phyloP scores from a whole-genome alignment of 2,797 vertebrate genomes.

The Parauchenoglanis punctatus region DNA sequence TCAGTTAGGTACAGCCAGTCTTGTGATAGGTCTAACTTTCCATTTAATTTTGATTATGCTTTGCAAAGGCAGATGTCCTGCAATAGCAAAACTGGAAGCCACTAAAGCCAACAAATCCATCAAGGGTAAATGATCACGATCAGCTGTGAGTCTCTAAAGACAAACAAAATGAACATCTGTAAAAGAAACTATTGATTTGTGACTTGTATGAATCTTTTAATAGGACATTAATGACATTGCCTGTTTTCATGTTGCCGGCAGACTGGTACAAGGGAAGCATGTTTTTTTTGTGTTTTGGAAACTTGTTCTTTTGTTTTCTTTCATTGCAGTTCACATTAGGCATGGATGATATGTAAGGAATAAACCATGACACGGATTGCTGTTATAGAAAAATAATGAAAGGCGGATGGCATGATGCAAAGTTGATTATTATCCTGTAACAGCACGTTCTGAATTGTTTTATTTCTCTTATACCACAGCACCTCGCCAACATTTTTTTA shows the following conservation, averaged over 20 bases:
- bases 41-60: background rate
- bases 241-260: background rate
- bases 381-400: background rate
- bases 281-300: background rate
- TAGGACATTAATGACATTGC: background rate
- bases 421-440: background rate
- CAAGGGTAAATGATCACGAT: background rate
- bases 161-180: conserved; percentile 7
- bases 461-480: background rate
- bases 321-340: background rate
- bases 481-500: background rate
- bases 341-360: background rate
- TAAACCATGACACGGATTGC: background rate
- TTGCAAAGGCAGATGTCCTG: background rate
- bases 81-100: background rate
- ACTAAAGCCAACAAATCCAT: background rate
- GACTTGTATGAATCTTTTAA: background rate
- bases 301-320: background rate
- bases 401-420: background rate
- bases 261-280: background rate
- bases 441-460: background rate
- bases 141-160: background rate
- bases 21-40: background rate
- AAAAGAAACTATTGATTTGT: no score
- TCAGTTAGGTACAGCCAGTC: background rate